Base-by-base conservation (phyloP, 2,113 vertebrate genomes). In the Clarias batrachus region DNA sequence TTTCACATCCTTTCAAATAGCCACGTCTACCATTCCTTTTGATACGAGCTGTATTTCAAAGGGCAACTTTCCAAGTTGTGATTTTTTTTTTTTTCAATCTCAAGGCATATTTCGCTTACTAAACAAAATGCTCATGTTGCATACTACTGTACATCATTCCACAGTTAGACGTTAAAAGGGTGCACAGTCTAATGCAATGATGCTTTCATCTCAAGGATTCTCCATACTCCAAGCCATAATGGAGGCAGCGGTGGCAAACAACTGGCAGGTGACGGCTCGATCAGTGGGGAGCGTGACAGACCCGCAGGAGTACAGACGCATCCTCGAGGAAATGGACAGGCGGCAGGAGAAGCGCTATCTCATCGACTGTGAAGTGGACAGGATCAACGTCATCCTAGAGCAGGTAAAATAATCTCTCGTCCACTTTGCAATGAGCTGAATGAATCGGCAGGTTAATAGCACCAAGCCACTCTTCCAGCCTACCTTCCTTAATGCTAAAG, bases 251-350 rank as follows among this genome's bases (percentile, higher is more conserved):
- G 98, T 99, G 63, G 96, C 98, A 62, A 99, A 99, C 94, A 99
- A 98, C 95, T 99, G 98, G 98, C 98, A 99, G 94, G 98, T 99
- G 94, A 99, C 98, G 56, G 98, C 98, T 66, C 96, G 97, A 87
- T 99, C 98, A 30, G 97, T 99, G 91, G 98, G 98, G 93, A 96
- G 93, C 91, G 97, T 97, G 89, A 97, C 97, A 30, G 97, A 99
- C 37, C 94, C 97, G 33, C 96, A 97, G 57, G 98, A 99, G 94
- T 99, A 98, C 92, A 96, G 95, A 89, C 97, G 97, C 93, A 99
- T 99, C 94, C 97, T 99, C 66, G 97, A 99, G 92, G 98, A 99
- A 95, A 99, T 99, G 98, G 98, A 99, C 96, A 96, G 97, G 85
- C 94, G 98, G 83, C 98, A 99, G 93, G 98, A 99, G 93, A 99